These are phyloP conservation scores for Hippoglossus stenolepis DNA, from an alignment of 2,113 vertebrate genomes.

Conservation along the genomic window DNA sequence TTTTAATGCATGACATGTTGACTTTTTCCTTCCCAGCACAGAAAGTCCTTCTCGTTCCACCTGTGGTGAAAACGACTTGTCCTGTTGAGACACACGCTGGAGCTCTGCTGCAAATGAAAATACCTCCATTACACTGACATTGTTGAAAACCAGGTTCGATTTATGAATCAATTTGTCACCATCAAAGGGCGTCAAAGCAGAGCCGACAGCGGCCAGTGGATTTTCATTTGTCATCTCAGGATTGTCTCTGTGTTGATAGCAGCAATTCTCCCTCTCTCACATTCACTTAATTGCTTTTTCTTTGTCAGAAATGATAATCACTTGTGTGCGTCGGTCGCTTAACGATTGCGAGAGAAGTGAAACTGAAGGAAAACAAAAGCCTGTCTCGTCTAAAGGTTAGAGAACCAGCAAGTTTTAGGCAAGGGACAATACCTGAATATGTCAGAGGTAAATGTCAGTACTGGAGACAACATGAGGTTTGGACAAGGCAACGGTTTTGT, in stretches of 20 bases:
- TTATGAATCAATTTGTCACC: conserved; percentile 65
- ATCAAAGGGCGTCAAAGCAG: conserved; percentile 50
- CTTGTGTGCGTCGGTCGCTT: conserved; percentile 19
- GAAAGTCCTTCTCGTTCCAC: conserved; percentile 9
- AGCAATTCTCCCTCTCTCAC: conserved; percentile 36
- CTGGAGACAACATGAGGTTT: conserved; percentile 4
- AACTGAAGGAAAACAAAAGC: neutral
- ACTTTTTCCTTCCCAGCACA: neutral
- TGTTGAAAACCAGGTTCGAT: conserved; percentile 50
- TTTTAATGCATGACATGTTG: neutral
- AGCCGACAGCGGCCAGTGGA: conserved; percentile 27
- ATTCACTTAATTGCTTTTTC: conserved; percentile 42
- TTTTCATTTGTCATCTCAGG: conserved; percentile 54
- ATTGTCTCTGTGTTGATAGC: conserved; percentile 36
- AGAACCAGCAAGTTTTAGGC: neutral
- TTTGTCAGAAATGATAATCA: conserved; percentile 60
- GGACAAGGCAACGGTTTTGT: conserved; percentile 8
- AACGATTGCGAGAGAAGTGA: conserved; percentile 31
- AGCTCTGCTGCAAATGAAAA: conserved; percentile 47
- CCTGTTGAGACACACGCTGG: conserved; percentile 9
- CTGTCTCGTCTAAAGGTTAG: conserved; percentile 19
- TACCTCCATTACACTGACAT: conserved; percentile 37
- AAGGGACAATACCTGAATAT: conserved; percentile 24
- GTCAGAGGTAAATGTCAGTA: conserved; percentile 17
- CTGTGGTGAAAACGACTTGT: conserved; percentile 29